Conservation (phyloP, 2,113 vertebrate species). For the Pygoscelis adeliae region DNA sequence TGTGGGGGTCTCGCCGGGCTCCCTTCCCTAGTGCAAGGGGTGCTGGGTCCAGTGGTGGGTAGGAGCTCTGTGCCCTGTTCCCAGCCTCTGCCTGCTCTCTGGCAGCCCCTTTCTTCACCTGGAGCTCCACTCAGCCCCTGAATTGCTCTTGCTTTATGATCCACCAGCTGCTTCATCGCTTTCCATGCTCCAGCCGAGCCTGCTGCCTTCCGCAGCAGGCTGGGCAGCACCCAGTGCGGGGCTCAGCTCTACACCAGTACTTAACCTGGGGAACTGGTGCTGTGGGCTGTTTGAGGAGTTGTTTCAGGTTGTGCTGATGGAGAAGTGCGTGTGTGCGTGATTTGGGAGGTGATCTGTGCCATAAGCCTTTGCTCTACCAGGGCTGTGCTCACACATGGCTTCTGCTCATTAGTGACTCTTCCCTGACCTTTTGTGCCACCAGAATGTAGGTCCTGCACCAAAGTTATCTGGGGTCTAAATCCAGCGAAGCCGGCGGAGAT, state of each 20-base stretch:
- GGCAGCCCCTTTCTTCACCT: background rate
- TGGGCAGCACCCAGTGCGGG: background rate
- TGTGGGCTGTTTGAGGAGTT: background rate
- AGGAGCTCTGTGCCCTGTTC: background rate
- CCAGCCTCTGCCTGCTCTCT: background rate
- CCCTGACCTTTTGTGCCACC: conserved; percentile 26
- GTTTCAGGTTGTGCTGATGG: background rate
- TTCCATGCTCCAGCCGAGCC: background rate
- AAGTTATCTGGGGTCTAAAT: conserved; percentile 58
- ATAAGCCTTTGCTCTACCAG: background rate
- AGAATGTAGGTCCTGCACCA: conserved; percentile 14
- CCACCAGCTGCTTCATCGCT: background rate
- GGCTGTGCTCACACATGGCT: background rate
- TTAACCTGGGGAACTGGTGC: background rate
- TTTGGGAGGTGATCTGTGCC: background rate
- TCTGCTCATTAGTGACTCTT: background rate
- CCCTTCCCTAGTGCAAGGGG: background rate
- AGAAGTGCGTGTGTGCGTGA: rapidly evolving
- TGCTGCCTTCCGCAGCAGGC: background rate
- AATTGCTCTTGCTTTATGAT: background rate
- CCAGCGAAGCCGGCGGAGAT: background rate
- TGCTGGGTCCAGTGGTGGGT: background rate
- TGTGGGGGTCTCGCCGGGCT: background rate
- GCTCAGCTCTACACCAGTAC: background rate
- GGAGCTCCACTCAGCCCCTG: background rate